Base-by-base conservation (phyloP, 92 coral and sea anemone genomes). In the Epizoanthus scotinus region DNA sequence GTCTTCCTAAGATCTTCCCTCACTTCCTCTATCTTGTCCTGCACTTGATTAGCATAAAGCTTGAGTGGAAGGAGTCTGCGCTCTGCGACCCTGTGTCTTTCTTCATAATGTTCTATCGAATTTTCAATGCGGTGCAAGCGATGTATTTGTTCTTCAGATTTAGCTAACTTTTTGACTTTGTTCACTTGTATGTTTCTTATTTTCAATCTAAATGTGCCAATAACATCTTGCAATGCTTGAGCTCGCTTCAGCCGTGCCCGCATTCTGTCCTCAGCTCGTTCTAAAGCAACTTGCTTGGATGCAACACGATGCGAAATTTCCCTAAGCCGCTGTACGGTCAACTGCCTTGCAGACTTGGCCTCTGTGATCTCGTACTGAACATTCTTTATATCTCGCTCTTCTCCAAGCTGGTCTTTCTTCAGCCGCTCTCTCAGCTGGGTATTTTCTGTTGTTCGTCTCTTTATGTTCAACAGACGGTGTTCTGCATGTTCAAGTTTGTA, bases 11-110 rank as follows among this genome's bases (percentile, higher is more conserved):
- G 64, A 56, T 78, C 77, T 3, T 86, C 71, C 15, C 82, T 79
- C 42, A 74, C 88, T 31, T 79, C 85, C 18, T 86, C 88, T 3
- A 90, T 29, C 14, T 89, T 85, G 63, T 92, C 92, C 36, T 85
- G 92, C 2, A 92, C 83, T 31, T 90, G 92, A 75, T 83, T 90
- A 50, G 72, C 63, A 79, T 92, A 90, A 62, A 92, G 85, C 84
- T 88, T 90, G 57, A 92, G 38, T 2, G 94, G 97, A 27, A 88
- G 82, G 53, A 85, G 22, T 85, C 88, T 79, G 22, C 87, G 80
- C 82, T 92, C 93, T 8, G 99, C 97, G 40, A 89, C 66, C 60
- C 73, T 81, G 25, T 63, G 88, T 6, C 94, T 80, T 40, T 85
- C 92, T 17, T 82, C 79, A 58, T 78, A 59, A 5, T 88, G 87